Evolutionary conservation across 2,888 invertebrate genomes (phyloP).

Genomic region (Altica lythri): DNA sequence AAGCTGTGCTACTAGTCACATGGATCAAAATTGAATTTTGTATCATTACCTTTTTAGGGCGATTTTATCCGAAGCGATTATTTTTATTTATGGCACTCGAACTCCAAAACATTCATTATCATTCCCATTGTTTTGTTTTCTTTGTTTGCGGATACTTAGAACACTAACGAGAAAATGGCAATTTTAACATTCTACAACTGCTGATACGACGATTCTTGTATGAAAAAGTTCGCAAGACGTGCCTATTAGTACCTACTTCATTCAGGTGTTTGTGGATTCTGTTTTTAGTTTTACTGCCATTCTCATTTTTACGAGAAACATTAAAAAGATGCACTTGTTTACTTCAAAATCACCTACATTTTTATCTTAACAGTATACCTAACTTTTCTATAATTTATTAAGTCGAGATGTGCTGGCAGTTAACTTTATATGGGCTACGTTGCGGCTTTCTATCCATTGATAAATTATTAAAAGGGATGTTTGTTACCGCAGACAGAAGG

Average conservation of each 20-base stretch:
- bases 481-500: too few species aligned
- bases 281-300: too few species aligned
- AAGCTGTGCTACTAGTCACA: constrained; percentile 3
- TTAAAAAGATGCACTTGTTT: neutral
- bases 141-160: constrained; percentile 19
- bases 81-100: constrained; percentile 24
- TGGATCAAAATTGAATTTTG: constrained; percentile 21
- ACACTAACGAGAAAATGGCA: constrained; percentile 16
- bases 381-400: too few species aligned
- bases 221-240: too few species aligned
- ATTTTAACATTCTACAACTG: constrained; percentile 16
- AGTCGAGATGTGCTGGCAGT: too few species aligned
- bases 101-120: constrained; percentile 24
- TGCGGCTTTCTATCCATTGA: too few species aligned
- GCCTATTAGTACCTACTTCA: too few species aligned
- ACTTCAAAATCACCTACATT: neutral
- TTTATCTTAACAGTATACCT: too few species aligned
- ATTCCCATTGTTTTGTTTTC: constrained; percentile 21
- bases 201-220: constrained; percentile 9
- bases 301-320: too few species aligned
- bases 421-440: too few species aligned
- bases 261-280: too few species aligned
- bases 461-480: too few species aligned
- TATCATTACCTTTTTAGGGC: constrained; percentile 22
- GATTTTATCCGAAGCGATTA: constrained; percentile 20